Conservation (phyloP, 2,113 vertebrate species). For the Setophaga petechia region DNA sequence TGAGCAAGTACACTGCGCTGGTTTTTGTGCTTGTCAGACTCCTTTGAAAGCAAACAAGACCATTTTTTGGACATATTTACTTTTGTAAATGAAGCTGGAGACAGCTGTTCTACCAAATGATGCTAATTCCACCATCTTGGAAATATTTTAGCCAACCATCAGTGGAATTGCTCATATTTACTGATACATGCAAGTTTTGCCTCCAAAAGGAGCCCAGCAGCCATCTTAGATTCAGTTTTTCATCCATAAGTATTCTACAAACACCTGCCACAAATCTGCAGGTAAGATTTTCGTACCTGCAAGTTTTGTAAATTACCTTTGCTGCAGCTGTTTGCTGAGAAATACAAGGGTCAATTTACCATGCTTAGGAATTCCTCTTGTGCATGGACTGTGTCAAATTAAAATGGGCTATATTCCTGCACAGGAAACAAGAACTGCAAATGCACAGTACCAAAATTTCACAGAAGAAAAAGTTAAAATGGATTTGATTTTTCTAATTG, state of each 20-base stretch:
- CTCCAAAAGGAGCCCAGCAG: neutral
- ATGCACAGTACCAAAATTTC: neutral
- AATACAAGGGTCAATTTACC: neutral
- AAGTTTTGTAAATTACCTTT: neutral
- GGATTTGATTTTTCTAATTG: neutral
- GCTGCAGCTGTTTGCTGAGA: neutral
- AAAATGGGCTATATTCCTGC: neutral
- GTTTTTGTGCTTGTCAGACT: neutral
- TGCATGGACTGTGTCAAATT: neutral
- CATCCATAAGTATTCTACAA: neutral
- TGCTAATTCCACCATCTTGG: neutral
- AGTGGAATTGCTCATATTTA: neutral
- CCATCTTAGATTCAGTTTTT: neutral
- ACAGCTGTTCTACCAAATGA: neutral
- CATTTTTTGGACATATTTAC: accelerated
- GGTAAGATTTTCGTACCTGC: neutral
- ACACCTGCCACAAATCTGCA: neutral
- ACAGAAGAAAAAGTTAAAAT: neutral
- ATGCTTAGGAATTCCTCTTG: neutral
- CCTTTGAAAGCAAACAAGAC: neutral
- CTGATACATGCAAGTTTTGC: neutral
- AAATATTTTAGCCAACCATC: neutral
- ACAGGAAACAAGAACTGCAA: neutral
- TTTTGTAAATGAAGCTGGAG: neutral
- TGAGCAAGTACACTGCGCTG: neutral